Evolutionary conservation across 2,888 invertebrate species (phyloP).

Genomic region (Drosophila diplacantha): DNA sequence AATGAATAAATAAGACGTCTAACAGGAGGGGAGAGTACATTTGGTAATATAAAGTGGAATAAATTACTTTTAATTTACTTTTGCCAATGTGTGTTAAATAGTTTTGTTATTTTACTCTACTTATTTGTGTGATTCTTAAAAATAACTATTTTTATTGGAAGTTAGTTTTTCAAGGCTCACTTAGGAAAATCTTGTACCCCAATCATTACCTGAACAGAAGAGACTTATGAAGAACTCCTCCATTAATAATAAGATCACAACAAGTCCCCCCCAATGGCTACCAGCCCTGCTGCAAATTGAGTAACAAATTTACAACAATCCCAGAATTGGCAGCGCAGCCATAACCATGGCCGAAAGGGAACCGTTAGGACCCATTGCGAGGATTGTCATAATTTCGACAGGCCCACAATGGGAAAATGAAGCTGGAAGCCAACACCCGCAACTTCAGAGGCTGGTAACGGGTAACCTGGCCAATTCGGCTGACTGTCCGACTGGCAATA

Average conservation of each 20-base stretch:
- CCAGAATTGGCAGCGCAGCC: conserved; percentile 32
- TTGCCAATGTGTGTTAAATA: neutral
- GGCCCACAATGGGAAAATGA: conserved; percentile 48
- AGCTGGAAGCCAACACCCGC: conserved; percentile 53
- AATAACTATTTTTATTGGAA: too few relatives aligned
- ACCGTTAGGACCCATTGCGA: conserved; percentile 60
- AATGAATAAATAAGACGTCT: neutral
- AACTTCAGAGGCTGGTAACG: conserved; percentile 48
- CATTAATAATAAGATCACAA: neutral
- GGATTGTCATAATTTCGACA: conserved; percentile 70
- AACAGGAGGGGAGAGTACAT: too few relatives aligned
- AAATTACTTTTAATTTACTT: neutral
- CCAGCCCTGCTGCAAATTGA: conserved; percentile 61
- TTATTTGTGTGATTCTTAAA: neutral
- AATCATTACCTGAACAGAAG: conserved; percentile 43
- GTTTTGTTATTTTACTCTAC: neutral
- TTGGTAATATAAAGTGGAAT: too few relatives aligned
- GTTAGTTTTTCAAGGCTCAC: neutral
- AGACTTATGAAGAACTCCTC: neutral
- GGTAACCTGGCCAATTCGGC: conserved; percentile 16
- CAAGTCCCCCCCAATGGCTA: conserved; percentile 3
- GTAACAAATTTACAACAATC: conserved; percentile 68
- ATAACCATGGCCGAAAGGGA: conserved; percentile 27
- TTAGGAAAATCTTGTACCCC: conserved; percentile 40
- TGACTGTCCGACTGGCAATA: conserved; percentile 61